Percentiles rank a stretch among this genome's conserved stretches.
Evolutionary conservation across 2,888 invertebrate species (phyloP).

Genomic region (Hartigia nigra): DNA sequence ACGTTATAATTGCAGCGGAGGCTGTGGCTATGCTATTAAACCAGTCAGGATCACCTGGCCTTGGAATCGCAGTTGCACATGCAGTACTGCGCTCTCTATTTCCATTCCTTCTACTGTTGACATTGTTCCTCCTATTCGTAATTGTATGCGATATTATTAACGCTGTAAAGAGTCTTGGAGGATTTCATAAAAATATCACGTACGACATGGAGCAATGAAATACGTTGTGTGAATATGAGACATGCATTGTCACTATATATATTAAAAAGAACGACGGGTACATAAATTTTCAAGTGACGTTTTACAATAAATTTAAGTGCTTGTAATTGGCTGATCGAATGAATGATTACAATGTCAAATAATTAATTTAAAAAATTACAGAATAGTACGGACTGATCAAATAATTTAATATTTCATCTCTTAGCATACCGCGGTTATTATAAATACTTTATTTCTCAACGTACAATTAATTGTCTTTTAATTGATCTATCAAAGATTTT

Average conservation of each 20-base stretch:
- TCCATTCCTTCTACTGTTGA: constrained; percentile 4
- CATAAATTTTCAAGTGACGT: background rate
- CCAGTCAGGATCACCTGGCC: constrained; percentile 60
- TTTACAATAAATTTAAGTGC: background rate
- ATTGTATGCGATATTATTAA: background rate
- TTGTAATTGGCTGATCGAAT: background rate
- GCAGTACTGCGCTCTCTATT: constrained; percentile 40
- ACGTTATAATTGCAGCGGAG: constrained; percentile 45
- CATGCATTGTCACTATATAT: background rate
- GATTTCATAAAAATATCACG: background rate
- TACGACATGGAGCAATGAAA: background rate
- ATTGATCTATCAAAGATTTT: background rate
- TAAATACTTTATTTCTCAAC: background rate
- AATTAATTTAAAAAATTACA: background rate
- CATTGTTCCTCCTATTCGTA: background rate
- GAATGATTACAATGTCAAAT: background rate
- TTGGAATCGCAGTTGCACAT: constrained; percentile 57
- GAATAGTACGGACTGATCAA: background rate
- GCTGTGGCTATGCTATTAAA: constrained; percentile 56
- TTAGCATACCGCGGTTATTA: background rate
- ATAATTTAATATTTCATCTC: background rate
- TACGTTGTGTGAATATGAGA: background rate
- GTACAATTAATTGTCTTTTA: background rate
- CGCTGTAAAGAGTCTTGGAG: background rate
- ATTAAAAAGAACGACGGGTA: background rate